phyloP scores from a whole-genome alignment of 64 coral and sea anemone species.

The Porites lutea region DNA sequence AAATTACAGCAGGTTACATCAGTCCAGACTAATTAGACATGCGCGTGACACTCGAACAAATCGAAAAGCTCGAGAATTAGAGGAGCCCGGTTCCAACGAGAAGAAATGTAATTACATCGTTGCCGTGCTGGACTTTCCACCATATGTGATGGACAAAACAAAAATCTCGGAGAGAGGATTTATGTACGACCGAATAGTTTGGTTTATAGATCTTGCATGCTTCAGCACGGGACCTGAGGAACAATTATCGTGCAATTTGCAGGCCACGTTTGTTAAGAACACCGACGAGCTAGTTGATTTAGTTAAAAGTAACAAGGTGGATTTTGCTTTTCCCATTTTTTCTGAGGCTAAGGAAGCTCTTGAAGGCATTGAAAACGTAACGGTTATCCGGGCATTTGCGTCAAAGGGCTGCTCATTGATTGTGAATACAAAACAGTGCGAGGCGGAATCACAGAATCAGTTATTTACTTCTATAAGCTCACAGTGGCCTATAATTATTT shows the following conservation, averaged over 20 bases:
- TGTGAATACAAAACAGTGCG: constrained; percentile 20
- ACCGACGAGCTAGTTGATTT: not conserved
- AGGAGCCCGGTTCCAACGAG: too few relatives aligned
- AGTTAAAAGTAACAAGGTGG: constrained; percentile 9
- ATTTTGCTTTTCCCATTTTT: constrained; percentile 28
- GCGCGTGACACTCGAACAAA: not conserved
- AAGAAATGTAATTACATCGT: not conserved
- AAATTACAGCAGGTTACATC: not conserved
- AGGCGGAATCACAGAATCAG: not conserved
- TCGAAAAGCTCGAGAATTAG: not conserved
- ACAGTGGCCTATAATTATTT: constrained; percentile 26
- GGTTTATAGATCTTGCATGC: not conserved
- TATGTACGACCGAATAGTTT: not conserved
- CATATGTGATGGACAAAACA: not conserved
- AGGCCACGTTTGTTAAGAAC: not conserved
- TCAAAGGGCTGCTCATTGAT: constrained; percentile 7
- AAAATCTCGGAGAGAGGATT: not conserved
- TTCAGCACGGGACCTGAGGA: not conserved
- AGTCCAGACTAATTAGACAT: not conserved
- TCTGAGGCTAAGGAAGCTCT: not conserved
- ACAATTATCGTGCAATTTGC: not conserved
- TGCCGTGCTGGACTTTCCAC: constrained; percentile 12
- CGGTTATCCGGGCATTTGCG: not conserved
- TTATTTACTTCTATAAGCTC: constrained; percentile 22
- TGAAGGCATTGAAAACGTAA: not conserved